phyloP scores from a whole-genome alignment of 2,888 invertebrate species.

The Tenthredo notha region DNA sequence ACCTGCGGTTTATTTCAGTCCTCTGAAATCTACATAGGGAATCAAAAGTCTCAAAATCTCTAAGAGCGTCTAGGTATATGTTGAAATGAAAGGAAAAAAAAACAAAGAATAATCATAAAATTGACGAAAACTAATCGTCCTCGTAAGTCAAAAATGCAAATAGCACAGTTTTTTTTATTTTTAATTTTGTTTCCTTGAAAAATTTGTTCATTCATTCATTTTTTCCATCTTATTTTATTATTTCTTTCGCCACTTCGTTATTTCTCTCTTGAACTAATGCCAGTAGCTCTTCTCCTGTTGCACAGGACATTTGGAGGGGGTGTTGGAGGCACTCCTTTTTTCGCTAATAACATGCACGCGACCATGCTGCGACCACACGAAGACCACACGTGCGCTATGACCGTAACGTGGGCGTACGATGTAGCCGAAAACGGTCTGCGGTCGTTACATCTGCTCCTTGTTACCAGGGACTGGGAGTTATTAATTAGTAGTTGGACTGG shows the following conservation, averaged over 20 bases:
- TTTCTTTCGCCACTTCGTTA: neutral
- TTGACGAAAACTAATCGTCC: neutral
- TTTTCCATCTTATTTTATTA: neutral
- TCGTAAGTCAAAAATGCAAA: neutral
- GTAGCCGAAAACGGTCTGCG: slow-evolving; percentile 57
- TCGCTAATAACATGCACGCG: slow-evolving; percentile 76
- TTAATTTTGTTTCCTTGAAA: neutral
- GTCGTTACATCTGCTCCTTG: slow-evolving; percentile 74
- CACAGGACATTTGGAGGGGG: slow-evolving; percentile 32
- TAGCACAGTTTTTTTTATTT: neutral
- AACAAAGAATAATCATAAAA: neutral
- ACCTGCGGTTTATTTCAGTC: slow-evolving; percentile 39
- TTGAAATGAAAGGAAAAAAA: neutral
- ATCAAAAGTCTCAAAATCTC: neutral
- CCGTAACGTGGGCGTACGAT: slow-evolving; percentile 66
- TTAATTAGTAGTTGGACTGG: slow-evolving; percentile 70
- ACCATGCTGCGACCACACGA: slow-evolving; percentile 74
- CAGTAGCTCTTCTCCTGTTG: slow-evolving; percentile 29
- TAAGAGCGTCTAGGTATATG: neutral
- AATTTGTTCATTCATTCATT: neutral
- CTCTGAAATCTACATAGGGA: neutral
- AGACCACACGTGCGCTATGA: slow-evolving; percentile 76
- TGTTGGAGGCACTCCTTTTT: slow-evolving; percentile 65
- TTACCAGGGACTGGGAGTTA: slow-evolving; percentile 69
- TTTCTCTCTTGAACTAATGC: neutral